phyloP scores from a whole-genome alignment of 2,888 invertebrate genomes.

The Iphiclides podalirius region DNA sequence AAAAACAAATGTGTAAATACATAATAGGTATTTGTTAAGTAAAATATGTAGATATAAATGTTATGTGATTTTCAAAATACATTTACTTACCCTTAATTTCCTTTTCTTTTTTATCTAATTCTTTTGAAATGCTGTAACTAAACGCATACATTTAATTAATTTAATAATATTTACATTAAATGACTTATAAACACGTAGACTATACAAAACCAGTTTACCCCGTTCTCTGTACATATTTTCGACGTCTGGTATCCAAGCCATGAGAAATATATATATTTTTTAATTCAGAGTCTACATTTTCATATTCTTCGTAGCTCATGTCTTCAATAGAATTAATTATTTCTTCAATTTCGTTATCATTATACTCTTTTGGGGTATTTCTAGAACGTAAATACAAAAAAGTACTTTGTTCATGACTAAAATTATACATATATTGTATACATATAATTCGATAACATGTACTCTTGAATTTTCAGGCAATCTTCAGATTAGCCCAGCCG shows the following conservation, averaged over 20 bases:
- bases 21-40: too few species aligned
- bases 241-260: constrained; percentile 57
- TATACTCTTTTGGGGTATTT: constrained; percentile 46
- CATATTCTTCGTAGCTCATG: constrained; percentile 62
- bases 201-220: constrained; percentile 31
- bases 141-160: background rate
- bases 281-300: constrained; percentile 48
- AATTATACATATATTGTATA: too few species aligned
- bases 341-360: constrained; percentile 52
- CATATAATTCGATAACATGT: too few species aligned
- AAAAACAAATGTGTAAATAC: too few species aligned
- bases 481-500: too few species aligned
- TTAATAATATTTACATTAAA: background rate
- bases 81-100: constrained; percentile 1
- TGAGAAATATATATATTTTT: constrained; percentile 53
- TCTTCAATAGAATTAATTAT: constrained; percentile 52
- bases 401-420: too few species aligned
- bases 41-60: too few species aligned
- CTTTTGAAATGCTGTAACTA: constrained; percentile 6
- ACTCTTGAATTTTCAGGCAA: too few species aligned
- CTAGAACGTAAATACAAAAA: constrained; percentile 39
- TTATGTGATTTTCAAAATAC: too few species aligned
- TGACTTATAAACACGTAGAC: background rate
- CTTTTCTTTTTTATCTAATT: background rate
- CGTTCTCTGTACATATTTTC: constrained; percentile 41